Evolutionary conservation across 2,797 vertebrate species (phyloP), one percentile per base, ranked within the genome.

Genomic region (Etheostoma perlongum): DNA sequence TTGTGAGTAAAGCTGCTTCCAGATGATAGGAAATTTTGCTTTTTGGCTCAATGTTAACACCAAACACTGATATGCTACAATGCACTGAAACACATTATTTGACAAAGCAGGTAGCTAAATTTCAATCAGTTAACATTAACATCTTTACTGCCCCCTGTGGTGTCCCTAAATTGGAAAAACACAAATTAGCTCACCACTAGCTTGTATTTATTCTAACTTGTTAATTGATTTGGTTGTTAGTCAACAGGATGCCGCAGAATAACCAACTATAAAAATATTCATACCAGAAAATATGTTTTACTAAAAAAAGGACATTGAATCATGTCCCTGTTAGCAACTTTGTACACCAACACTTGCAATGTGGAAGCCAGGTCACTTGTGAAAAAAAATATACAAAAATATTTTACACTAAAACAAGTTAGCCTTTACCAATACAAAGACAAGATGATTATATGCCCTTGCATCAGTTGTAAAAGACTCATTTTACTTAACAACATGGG

Each of bases 121-220:
- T 14, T 15, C 9, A 42, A 21, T 46, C 44, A 52, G 16, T 10
- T 23, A 36, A 33, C 2, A 0, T 33, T 47, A 42, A 42, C 27
- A 52, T 68, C 15, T 27, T 57, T 19, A 64, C 42, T 57, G 27
- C 46, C 57, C 57, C 74, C 67, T 52, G 48, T 74, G 11, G 19
- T 44, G 67, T 21, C 78, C 2, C 6, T 14, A 6, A 9, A 51
- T 27, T 51, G 15, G 27, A 51, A 66, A 61, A 44, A 18, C 44
- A 59, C 8, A 59, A 67, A 15, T n/a, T 47, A 55, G 3, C 18
- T 21, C 3, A 16, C 12, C 18, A 44, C 2, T n/a, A 27, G 21
- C 30, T 66, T 49, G 12, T 33, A 47, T 51, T 42, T 14, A 19
- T 11, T 6, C 3, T 49, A 66, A 27, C 21, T 18, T 13, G 5